Base-by-base conservation (phyloP, 1,140 invertebrate species). In the Anastrepha obliqua region DNA sequence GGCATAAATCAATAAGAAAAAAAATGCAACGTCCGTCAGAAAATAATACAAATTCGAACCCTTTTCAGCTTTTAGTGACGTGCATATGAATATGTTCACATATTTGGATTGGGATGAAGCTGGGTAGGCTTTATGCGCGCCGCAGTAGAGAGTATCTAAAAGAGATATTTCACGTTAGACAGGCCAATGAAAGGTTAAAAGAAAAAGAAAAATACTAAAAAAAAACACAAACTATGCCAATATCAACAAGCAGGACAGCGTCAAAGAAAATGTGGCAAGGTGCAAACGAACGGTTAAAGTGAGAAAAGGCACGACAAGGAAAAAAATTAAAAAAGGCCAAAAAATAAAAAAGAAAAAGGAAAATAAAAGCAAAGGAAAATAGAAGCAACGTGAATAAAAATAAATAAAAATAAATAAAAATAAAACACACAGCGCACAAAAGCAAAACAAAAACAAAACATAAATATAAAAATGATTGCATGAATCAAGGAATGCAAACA, bases 401-500 rank as follows among this genome's bases (percentile, higher is more conserved):
- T 44, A 74, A 15, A 47, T 17, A 47, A 17, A 47, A 13, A 74
- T 17, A 74, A 42, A 44, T 13, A 39, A 13, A 74, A 74, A 74
- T 74, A 44, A 74, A 17, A 1, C 9, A 29, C 29, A 29, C 29
- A 13, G 15, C 17, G 17, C 60, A 4, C 15, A 62, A 62, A 62
- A 62, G 60, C 15, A n/a, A 42, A 74, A 42, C 42, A 55, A 55
- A 55, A 55, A 55, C 1, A 55, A 55, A 29, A 29, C 29, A 55
- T 2, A 55, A 55, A 55, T 42, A 74, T n/a, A 39, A 47, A 47
- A 74, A 17, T 74, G 42, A 5, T 17, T 17, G 67, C 44, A 74
- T 74, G 67, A 74, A 74, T 74, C 67, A 74, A 74, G 67, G 67
- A 74, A 74, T 47, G 67, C 67, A 74, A 74, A 74, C 67, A 74